Base-by-base conservation (phyloP, 2,797 vertebrate genomes). In the Argyrosomus regius region DNA sequence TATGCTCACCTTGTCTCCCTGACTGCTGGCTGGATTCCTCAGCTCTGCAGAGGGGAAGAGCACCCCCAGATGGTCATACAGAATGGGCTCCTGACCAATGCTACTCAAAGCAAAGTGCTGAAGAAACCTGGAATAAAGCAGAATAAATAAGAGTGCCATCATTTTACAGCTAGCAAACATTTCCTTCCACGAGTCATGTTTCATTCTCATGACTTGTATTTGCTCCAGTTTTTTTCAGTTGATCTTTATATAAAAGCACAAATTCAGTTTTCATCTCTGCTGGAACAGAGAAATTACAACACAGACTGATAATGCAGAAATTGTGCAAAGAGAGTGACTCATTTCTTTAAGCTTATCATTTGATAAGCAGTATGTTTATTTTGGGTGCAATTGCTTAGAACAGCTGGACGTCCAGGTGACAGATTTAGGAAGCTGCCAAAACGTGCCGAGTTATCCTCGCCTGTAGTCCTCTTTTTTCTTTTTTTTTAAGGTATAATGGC, bases 101-200 rank as follows among this genome's bases (percentile, higher is more conserved):
- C 96, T 98, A 88, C 97, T 95, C 71, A 99, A 56, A 3, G 95
- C 91, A 74, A 99, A 98, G 89, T 99, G 97, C 73, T 95, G 96
- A 72, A 97, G 84, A 92, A 99, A 99, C 93, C 98, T 99, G 83
- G 31, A 28, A 59, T 14, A 75, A 57, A 62, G 35, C 35, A 83
- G 22, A 82, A 80, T 0, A 57, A 24, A 53, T 39, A 39, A 39
- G 31, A 75, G 10, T 60, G 41, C 13, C 3, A 58, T 0, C 12
- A 46, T 58, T 65, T 60, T 31, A 59, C 31, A 39, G 13, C 3
- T 39, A 18, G 28, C 10, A 20, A 1, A 9, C 16, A 8, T 22
- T 14, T 58, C 16, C 13, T 2, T 57, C 12, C 13, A 57, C 0
- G 26, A 61, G 20, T 6, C 12, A 2, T 17, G 16, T 58, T 62